A percentile compares a stretch with the other conserved stretches of the same genome.
phyloP scores from a whole-genome alignment of 2,797 vertebrate genomes.

The Octomys mimax region DNA sequence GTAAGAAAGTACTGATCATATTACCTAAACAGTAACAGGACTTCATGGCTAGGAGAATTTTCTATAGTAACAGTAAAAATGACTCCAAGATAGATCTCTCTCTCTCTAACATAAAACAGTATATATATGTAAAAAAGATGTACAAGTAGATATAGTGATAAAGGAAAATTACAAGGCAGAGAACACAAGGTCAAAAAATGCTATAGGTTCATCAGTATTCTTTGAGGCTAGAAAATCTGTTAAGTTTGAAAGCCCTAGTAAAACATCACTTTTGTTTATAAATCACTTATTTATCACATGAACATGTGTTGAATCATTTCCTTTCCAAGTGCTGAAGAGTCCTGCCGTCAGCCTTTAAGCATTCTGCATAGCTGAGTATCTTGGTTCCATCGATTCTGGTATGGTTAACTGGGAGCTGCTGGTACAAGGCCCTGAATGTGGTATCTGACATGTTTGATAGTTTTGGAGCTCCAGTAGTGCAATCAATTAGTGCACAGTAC shows the following conservation, averaged over 20 bases:
- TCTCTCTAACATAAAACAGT: constrained; percentile 75
- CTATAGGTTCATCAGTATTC: background rate
- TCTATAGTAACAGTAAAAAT: constrained; percentile 71
- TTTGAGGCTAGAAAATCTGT: background rate
- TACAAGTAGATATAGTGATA: background rate
- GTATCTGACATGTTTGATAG: constrained; percentile 99
- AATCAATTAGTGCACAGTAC: too few species aligned
- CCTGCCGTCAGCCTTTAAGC: constrained; percentile 87
- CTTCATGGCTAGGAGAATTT: constrained; percentile 79
- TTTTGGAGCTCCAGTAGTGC: constrained; percentile 86
- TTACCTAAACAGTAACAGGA: constrained; percentile 73
- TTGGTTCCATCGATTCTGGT: constrained; percentile 99
- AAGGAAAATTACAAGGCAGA: background rate
- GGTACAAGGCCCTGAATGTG: constrained; percentile 97
- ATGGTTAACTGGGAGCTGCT: constrained; percentile 97
- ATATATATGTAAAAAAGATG: background rate
- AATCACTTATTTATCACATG: constrained; percentile 51
- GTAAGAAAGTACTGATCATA: constrained; percentile 66
- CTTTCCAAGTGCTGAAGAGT: constrained; percentile 72
- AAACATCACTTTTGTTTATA: background rate
- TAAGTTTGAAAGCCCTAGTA: background rate
- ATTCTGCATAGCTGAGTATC: constrained; percentile 98
- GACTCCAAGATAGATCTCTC: constrained; percentile 74
- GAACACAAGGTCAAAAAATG: background rate
- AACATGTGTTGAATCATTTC: constrained; percentile 82